A percentile compares a stretch with the other conserved stretches of the same genome.
Evolutionary conservation across 2,888 invertebrate species (phyloP).

Genomic region (Rotaria socialis): DNA sequence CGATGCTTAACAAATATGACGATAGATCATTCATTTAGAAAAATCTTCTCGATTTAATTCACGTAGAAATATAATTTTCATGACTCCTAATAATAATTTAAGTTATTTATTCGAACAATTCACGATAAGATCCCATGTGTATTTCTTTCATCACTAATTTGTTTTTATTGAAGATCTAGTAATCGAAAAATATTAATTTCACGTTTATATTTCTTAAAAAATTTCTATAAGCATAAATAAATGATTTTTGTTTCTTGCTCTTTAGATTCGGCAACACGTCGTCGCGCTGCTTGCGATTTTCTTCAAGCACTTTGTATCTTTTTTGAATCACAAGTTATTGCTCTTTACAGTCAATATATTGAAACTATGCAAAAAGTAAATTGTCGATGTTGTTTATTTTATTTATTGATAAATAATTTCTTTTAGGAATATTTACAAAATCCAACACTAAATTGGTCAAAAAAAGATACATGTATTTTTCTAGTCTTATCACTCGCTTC

Average conservation of each 20-base stretch:
- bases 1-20: not conserved
- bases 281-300: slow-evolving; percentile 91
- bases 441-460: slow-evolving; percentile 77
- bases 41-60: too few relatives aligned
- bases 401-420: not conserved
- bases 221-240: too few relatives aligned
- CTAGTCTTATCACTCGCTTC: slow-evolving; percentile 89
- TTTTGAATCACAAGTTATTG: slow-evolving; percentile 59
- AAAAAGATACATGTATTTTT: slow-evolving; percentile 91
- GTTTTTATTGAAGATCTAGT: too few relatives aligned
- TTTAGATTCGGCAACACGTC: slow-evolving; percentile 78
- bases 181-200: too few relatives aligned
- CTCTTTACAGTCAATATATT: slow-evolving; percentile 44
- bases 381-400: not conserved
- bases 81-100: too few relatives aligned
- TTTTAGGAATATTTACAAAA: slow-evolving; percentile 69
- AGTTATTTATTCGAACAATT: too few relatives aligned
- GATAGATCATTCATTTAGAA: too few relatives aligned
- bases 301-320: slow-evolving; percentile 82
- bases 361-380: slow-evolving; percentile 22
- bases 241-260: not conserved
- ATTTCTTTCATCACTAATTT: too few relatives aligned
- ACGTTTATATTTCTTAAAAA: too few relatives aligned
- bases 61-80: too few relatives aligned
- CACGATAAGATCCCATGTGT: too few relatives aligned